Conservation (phyloP, 1,140 invertebrate species). For the Colletes latitarsis region DNA sequence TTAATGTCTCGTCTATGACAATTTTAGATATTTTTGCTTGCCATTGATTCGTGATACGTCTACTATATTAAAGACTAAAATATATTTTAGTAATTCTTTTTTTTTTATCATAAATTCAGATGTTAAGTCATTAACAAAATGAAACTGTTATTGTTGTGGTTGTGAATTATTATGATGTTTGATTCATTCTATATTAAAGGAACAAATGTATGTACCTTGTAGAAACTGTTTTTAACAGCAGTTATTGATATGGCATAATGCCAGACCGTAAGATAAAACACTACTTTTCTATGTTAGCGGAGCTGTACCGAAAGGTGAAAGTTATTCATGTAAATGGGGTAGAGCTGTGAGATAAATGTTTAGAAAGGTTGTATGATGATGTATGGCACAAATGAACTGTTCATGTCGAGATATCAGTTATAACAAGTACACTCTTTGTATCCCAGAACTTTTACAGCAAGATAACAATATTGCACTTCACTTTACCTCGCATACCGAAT, state of each 20-base stretch:
- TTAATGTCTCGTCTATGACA: too few relatives aligned
- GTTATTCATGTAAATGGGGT: conserved; percentile 47
- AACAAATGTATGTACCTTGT: conserved; percentile 48
- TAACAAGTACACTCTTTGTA: conserved; percentile 35
- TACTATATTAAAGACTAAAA: conserved; percentile 2
- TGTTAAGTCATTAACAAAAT: conserved; percentile 27
- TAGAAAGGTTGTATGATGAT: conserved; percentile 32
- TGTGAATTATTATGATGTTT: conserved; percentile 47
- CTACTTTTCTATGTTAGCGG: conserved; percentile 50
- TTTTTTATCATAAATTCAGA: conserved; percentile 1
- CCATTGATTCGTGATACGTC: conserved; percentile 41
- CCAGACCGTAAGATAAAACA: conserved; percentile 35
- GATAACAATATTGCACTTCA: conserved; percentile 39
- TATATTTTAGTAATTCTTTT: conserved; percentile 3
- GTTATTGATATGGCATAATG: conserved; percentile 28
- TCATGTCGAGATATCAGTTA: conserved; percentile 30
- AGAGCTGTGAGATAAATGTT: conserved; percentile 47
- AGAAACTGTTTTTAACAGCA: conserved; percentile 32
- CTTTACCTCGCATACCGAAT: conserved; percentile 46
- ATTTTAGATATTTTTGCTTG: conserved; percentile 35
- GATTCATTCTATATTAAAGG: conserved; percentile 41
- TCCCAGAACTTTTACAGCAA: conserved; percentile 34
- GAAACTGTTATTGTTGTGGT: conserved; percentile 42
- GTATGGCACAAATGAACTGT: conserved; percentile 31
- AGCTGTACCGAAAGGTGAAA: conserved; percentile 27